Base-by-base conservation (phyloP, 2,113 vertebrate genomes). In the Rhipidura dahli region DNA sequence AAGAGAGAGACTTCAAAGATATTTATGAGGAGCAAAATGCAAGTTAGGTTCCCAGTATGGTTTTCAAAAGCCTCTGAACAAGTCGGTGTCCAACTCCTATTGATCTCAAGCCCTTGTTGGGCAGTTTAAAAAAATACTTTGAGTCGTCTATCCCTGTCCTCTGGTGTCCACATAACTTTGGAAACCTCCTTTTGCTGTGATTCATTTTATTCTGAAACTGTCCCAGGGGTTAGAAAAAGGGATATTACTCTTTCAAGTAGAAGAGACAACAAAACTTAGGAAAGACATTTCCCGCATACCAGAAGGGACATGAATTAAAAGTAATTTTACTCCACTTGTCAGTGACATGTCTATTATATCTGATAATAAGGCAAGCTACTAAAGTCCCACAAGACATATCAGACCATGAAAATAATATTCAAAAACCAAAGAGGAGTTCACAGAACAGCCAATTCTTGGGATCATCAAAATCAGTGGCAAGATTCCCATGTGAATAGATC, bases 321-420 rank as follows among this genome's bases (percentile, higher is more conserved):
- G 82, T 88, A 81, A 69, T 86, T 97, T 97, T 97, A 97, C 96
- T 97, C 92, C 92, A 93, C 51, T 95, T 96, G 72, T 96, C 92
- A 68, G 81, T 61, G 83, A 94, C 92, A 95, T 72, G 93, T 95
- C 70, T 97, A 93, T 64, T 77, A 69, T 90, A 92, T 51, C 69
- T 57, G 83, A 71, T 90, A 93, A 95, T 89, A 93, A 82, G 49
- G 76, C 93, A 96, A 97, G 93, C 96, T 96, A 93, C 90, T 90
- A 89, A 23, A 97, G 83, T 95, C 91, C 83, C 91, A 97, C 94
- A 87, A 96, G 89, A 97, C 90, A 60, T 71, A 84, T 64, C 76
- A 83, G 89, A 94, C 88, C 72, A 82, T 49, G 95, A 89, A 93
- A 93, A 92, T 49, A 92, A 82, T 95, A 86, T 90, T 86, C 56